These are phyloP conservation scores for Eptesicus fuscus DNA, from an alignment of 2,113 vertebrate genomes.

Conservation along the genomic window DNA sequence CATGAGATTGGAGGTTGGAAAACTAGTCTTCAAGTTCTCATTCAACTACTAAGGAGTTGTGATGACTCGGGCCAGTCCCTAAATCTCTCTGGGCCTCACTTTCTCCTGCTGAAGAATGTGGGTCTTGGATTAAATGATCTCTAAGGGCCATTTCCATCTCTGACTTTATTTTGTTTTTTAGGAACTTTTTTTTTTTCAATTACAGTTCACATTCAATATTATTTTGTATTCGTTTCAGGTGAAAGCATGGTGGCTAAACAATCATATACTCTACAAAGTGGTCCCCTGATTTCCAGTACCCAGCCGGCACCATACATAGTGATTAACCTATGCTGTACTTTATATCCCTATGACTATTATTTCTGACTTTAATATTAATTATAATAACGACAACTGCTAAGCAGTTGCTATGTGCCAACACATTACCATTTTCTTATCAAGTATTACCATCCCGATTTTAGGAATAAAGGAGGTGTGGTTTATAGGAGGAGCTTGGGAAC, in stretches of 20 bases:
- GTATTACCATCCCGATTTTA: background rate
- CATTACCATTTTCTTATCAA: background rate
- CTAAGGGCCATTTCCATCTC: background rate
- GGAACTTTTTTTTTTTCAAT: background rate
- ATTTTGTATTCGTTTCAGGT: background rate
- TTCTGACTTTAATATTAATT: constrained; percentile 7
- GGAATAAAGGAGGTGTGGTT: constrained; percentile 17
- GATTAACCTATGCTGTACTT: background rate
- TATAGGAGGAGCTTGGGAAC: background rate
- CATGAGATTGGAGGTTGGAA: background rate
- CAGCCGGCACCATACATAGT: background rate
- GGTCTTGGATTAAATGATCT: background rate
- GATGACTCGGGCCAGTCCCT: background rate
- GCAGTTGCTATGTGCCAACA: background rate
- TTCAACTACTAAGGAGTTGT: background rate
- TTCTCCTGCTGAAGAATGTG: background rate
- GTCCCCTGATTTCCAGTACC: background rate
- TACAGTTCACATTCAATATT: background rate
- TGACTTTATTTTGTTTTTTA: background rate
- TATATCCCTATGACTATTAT: background rate
- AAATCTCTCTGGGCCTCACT: background rate
- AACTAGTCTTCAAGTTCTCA: background rate
- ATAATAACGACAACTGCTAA: background rate
- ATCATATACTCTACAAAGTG: background rate
- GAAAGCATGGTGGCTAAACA: background rate